phyloP scores from a whole-genome alignment of 2,113 vertebrate species.

The Tachuris rubrigastra region DNA sequence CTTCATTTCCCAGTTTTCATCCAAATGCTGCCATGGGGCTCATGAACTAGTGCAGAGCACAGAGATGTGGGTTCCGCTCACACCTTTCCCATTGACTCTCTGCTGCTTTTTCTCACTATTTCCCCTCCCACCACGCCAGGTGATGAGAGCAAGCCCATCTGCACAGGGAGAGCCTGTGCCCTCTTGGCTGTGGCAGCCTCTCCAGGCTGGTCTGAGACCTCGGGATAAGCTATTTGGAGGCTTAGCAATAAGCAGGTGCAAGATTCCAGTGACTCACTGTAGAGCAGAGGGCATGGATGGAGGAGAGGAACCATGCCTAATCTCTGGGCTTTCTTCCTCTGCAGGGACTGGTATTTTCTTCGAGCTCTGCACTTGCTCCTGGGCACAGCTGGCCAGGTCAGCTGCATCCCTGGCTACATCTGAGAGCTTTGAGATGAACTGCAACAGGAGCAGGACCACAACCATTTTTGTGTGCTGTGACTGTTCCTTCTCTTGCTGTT shows the following conservation, averaged over 20 bases:
- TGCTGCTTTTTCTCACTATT: neutral
- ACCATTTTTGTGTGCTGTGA: neutral
- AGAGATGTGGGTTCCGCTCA: neutral
- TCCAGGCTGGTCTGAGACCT: neutral
- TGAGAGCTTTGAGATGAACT: neutral
- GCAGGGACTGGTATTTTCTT: neutral
- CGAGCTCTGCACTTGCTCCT: fast-evolving
- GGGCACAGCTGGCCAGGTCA: neutral
- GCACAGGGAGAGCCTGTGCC: neutral
- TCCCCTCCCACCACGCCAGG: fast-evolving
- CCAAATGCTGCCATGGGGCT: neutral
- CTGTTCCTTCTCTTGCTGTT: neutral
- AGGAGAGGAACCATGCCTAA: neutral
- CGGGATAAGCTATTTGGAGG: neutral
- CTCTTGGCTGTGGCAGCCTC: neutral
- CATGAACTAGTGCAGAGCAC: neutral
- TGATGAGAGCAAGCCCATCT: neutral
- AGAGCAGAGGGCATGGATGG: neutral
- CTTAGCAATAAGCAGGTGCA: neutral
- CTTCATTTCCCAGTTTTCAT: neutral
- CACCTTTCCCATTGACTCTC: neutral
- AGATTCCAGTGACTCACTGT: neutral
- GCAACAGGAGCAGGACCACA: neutral
- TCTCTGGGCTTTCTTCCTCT: neutral
- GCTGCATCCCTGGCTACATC: neutral